Percentiles rank a stretch among this genome's conserved stretches.
These are phyloP conservation scores for Squalus acanthias DNA, from an alignment of 2,797 vertebrate species.

Conservation along the genomic window DNA sequence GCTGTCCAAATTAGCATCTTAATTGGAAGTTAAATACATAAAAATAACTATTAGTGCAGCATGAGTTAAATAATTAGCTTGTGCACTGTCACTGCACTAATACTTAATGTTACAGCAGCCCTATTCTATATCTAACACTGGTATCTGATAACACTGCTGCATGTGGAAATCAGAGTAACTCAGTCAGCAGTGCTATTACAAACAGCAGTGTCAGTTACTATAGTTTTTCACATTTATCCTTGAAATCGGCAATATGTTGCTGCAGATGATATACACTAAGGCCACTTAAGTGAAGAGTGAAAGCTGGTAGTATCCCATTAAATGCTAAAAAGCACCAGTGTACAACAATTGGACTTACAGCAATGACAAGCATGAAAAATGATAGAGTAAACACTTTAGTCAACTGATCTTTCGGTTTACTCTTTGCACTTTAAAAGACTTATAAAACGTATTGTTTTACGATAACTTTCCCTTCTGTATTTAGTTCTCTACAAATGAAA, in stretches of 20 bases:
- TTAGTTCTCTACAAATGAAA: not conserved
- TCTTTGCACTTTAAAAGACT: not conserved
- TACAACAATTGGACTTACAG: not conserved
- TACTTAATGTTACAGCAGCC: not conserved
- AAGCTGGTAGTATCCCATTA: not conserved
- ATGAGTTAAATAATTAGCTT: conserved; percentile 26
- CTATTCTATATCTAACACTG: not conserved
- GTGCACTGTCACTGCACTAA: not conserved
- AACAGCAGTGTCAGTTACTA: not conserved
- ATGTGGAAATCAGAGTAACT: not conserved
- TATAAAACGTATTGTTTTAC: not conserved
- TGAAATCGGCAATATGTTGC: not conserved
- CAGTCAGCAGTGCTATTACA: not conserved
- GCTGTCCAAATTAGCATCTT: conserved; percentile 16
- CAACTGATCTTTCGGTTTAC: conserved; percentile 10
- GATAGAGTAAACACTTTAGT: not conserved
- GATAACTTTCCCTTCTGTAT: not conserved
- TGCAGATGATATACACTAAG: conserved; percentile 15
- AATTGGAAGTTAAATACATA: conserved; percentile 23
- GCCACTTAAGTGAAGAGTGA: conserved; percentile 13
- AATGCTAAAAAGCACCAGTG: not conserved
- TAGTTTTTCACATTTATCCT: conserved; percentile 4
- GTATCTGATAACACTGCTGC: conserved; percentile 5
- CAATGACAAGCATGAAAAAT: conserved; percentile 15
- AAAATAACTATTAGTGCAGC: not conserved